Evolutionary conservation across 2,797 vertebrate genomes (phyloP).

Genomic region (Syngnathus rostellatus): DNA sequence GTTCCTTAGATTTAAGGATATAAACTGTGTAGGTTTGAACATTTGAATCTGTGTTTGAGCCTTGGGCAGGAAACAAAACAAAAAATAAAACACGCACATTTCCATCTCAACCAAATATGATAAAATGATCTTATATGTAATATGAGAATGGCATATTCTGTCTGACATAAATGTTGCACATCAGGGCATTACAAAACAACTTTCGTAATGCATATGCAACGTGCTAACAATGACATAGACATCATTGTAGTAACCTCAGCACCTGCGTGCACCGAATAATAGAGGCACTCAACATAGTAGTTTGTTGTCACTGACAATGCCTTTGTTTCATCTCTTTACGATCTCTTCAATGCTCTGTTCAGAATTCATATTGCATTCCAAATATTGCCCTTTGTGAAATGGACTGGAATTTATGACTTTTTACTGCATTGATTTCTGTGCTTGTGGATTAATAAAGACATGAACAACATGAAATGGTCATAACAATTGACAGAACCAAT

Average conservation of each 20-base stretch:
- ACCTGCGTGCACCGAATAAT: conserved; percentile 46
- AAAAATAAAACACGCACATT: conserved; percentile 21
- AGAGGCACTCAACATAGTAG: conserved; percentile 52
- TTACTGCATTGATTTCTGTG: conserved; percentile 29
- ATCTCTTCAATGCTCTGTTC: conserved; percentile 45
- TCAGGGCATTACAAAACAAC: conserved; percentile 30
- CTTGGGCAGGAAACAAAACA: background rate
- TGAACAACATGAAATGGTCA: conserved; percentile 49
- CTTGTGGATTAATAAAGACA: conserved; percentile 55
- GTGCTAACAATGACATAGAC: conserved; percentile 37
- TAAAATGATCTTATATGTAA: conserved; percentile 54
- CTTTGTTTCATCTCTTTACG: conserved; percentile 53
- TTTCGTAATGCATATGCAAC: conserved; percentile 12
- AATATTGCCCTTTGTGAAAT: conserved; percentile 69
- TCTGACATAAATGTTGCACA: conserved; percentile 51
- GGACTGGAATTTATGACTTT: conserved; percentile 52
- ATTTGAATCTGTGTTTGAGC: background rate
- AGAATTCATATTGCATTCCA: conserved; percentile 47
- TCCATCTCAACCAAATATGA: conserved; percentile 62
- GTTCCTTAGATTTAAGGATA: background rate
- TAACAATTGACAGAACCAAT: background rate
- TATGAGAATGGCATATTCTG: conserved; percentile 35
- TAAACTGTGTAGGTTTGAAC: background rate
- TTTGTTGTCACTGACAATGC: conserved; percentile 56
- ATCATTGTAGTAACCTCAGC: conserved; percentile 41